phyloP scores from a whole-genome alignment of 2,888 invertebrate genomes.

The Gastrophysa polygoni region DNA sequence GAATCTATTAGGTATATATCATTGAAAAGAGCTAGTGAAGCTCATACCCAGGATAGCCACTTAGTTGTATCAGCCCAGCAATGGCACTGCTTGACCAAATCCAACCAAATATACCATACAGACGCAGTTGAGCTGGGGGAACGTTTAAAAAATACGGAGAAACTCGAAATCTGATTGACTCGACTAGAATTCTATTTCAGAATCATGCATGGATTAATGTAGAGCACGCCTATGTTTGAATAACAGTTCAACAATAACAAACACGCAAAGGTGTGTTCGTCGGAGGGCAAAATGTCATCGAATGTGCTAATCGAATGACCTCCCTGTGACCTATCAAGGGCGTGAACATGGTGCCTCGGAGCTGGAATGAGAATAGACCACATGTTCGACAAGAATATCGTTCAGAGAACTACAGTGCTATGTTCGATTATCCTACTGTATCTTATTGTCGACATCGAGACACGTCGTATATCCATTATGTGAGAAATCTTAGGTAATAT shows the following conservation, averaged over 20 bases:
- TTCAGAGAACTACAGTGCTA: neutral
- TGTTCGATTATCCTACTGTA: conserved; percentile 9
- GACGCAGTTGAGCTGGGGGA: too few relatives aligned
- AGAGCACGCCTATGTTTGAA: neutral
- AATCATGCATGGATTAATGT: too few relatives aligned
- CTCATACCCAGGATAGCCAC: too few relatives aligned
- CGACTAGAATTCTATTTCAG: too few relatives aligned
- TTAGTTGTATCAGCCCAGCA: too few relatives aligned
- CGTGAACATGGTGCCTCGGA: conserved; percentile 16
- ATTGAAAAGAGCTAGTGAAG: too few relatives aligned
- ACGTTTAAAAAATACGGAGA: too few relatives aligned
- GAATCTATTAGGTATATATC: too few relatives aligned
- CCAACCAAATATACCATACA: too few relatives aligned
- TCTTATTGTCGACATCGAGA: neutral
- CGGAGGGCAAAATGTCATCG: conserved; percentile 28
- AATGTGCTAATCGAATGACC: conserved; percentile 27
- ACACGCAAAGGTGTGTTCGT: conserved; percentile 23
- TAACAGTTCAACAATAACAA: conserved; percentile 21
- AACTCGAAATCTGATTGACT: too few relatives aligned
- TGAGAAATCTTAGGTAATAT: too few relatives aligned
- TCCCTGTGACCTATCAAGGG: conserved; percentile 37
- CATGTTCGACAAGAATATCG: conserved; percentile 6
- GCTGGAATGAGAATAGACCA: neutral
- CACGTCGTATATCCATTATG: neutral
- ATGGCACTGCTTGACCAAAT: too few relatives aligned